Evolutionary conservation across 2,888 invertebrate genomes (phyloP), one percentile per base, ranked within the genome.

Genomic region (Leucophenga montana): DNA sequence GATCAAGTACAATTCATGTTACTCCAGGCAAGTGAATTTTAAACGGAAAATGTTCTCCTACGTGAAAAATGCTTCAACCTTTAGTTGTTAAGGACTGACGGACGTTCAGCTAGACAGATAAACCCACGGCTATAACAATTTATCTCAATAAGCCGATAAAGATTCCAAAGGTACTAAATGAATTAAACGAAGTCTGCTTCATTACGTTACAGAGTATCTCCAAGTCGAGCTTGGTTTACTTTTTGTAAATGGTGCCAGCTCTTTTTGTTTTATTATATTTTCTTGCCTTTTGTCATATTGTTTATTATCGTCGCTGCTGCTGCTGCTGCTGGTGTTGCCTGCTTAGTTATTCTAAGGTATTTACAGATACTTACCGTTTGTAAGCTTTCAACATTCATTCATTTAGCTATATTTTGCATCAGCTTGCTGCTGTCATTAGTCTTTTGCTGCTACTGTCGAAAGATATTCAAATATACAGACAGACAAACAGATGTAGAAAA

Each of bases 341-440:
- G n/a, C 33, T 39, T 11, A 8, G 39, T 11, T 39, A 39, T 39
- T 3, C 11, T 8, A 39, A 50, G 50, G 50, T 50, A 50, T 50
- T 50, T 50, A n/a, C n/a, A n/a, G 18, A 11, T 16, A 50, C n/a
- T 50, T 50, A 8, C 50, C 50, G 8, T 50, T 50, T 50, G 6
- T 8, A 18, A 18, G 16, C n/a, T 50, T 50, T 50, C 50, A 50
- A 14, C 11, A 61, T 18, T 18, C 59, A 33, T 16, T 31, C 13
- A 39, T 39, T 27, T 61, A n/a, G n/a, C 33, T 61, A 61, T 31
- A 70, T 31, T 67, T 66, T 14, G 16, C 48, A 48, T 18, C 50
- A 57, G 16, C 57, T 67, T 68, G 64, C 67, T 66, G 62, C 8
- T 50, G 57, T 57, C 69, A 72, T 50, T 50, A 50, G 0, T 14